Percentiles rank a stretch among this genome's conserved stretches.
Evolutionary conservation across 1,140 invertebrate species (phyloP).

Genomic region (Heliconius hewitsoni): DNA sequence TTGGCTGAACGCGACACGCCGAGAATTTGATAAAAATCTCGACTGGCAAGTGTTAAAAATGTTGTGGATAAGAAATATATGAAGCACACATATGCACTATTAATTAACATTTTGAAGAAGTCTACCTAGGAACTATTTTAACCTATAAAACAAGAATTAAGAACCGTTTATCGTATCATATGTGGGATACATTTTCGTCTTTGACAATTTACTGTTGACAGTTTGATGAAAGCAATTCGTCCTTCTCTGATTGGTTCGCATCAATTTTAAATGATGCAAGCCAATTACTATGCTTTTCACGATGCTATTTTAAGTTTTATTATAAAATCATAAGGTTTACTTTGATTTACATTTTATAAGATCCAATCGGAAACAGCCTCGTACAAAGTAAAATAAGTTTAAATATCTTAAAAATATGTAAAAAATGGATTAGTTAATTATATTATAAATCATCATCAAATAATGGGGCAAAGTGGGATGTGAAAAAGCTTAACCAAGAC

Average conservation of each 20-base stretch:
- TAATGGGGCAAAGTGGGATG: background rate
- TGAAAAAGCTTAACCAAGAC: too few species aligned
- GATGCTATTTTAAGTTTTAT: background rate
- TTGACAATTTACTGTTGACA: slow-evolving; percentile 61
- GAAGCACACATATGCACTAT: slow-evolving; percentile 59
- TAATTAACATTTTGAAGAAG: slow-evolving; percentile 64
- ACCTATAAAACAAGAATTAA: slow-evolving; percentile 20
- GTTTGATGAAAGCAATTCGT: slow-evolving; percentile 67
- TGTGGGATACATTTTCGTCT: slow-evolving; percentile 55
- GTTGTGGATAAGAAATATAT: slow-evolving; percentile 63
- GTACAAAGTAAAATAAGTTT: slow-evolving; percentile 35
- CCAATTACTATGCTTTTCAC: background rate
- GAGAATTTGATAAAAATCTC: slow-evolving; percentile 98
- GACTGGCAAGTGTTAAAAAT: slow-evolving; percentile 66
- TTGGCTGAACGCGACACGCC: slow-evolving; percentile 91
- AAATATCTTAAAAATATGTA: background rate
- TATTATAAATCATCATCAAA: background rate
- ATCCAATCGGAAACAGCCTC: slow-evolving; percentile 47
- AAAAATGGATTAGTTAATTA: background rate
- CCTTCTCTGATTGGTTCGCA: slow-evolving; percentile 55
- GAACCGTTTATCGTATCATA: slow-evolving; percentile 23
- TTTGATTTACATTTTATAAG: slow-evolving; percentile 22
- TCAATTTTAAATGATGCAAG: background rate
- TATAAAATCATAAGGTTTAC: background rate
- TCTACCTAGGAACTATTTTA: slow-evolving; percentile 52